Base-by-base conservation (phyloP, 2,888 invertebrate genomes). In the Lasiommata megera region DNA sequence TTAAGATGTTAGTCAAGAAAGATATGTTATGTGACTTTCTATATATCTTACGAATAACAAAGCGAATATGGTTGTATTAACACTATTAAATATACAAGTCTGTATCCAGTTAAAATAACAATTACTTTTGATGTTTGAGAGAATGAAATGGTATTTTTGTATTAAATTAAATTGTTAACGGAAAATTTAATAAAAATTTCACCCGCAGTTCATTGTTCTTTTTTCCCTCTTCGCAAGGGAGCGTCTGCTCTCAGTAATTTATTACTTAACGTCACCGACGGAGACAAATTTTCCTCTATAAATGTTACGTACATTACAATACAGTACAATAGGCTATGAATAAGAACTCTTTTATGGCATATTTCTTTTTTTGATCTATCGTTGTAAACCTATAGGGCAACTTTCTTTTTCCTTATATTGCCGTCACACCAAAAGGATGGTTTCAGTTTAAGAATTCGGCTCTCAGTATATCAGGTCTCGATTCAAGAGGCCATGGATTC, bases 191-290 rank as follows among this genome's bases (percentile, higher is more conserved):
- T 51, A 40, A 51, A 51, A 51, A 51, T 28, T 48, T 37, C 37
- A 14, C 29, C 14, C 29, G 9, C 38, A 14, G 38, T 51, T 40
- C 51, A 51, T 51, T 51, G 51, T 51, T 51, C 38, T 51, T 40
- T 38, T 51, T 51, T 9, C 36, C 38, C 29, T 51, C 38, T 38
- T 51, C 51, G 28, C 51, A 29, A 51, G 51, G 51, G 51, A 51
- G 38, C 28, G 51, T 38, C 51, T 51, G 38, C 51, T 51, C 9
- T 23, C 51, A 51, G 51, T 40, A 51, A 51, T 51, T 51, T 51
- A 51, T 51, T 51, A 51, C 51, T 40, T 48, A 40, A 40, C 51
- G 51, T 51, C 38, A 40, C 29, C 29, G 28, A 38, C 28, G 28
- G 51, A 23, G 23, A 40, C 51, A 51, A 40, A 38, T 36, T 48